A percentile compares a stretch with the other conserved stretches of the same genome.
phyloP scores from a whole-genome alignment of 2,888 invertebrate species.

The Cremastinae sp. region DNA sequence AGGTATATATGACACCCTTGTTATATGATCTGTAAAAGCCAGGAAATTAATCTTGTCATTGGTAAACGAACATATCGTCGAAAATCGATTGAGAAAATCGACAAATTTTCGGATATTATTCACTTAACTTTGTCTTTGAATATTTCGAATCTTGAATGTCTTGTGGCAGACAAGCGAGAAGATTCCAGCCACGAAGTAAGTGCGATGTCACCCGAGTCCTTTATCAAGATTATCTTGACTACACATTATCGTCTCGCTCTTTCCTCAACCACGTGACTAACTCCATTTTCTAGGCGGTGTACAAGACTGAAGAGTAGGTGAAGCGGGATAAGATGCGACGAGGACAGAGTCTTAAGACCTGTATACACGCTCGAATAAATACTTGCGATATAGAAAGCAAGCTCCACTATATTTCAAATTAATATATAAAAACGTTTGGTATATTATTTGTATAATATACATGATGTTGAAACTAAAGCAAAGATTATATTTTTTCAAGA shows the following conservation, averaged over 20 bases:
- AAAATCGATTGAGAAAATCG: neutral
- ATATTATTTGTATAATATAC: no score
- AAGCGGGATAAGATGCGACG: conserved; percentile 36
- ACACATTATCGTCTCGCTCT: neutral
- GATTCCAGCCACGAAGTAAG: neutral
- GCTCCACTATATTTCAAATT: conserved; percentile 43
- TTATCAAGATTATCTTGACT: conserved; percentile 22
- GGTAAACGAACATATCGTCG: neutral
- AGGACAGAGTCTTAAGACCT: conserved; percentile 24
- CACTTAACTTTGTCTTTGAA: neutral
- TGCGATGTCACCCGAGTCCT: conserved; percentile 28
- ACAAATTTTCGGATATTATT: no score
- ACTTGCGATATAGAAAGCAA: conserved; percentile 47
- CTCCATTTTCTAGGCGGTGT: conserved; percentile 10
- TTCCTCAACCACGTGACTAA: neutral
- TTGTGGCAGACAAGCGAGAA: neutral
- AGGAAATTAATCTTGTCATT: conserved; percentile 2
- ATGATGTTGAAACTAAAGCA: no score
- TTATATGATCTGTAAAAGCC: neutral
- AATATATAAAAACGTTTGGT: no score
- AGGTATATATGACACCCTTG: no score
- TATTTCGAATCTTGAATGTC: neutral
- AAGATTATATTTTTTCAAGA: no score
- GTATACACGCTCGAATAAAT: conserved; percentile 45
- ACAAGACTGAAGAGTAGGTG: conserved; percentile 31